Base-by-base conservation (phyloP, 2,888 invertebrate genomes). In the Eulithis testata region DNA sequence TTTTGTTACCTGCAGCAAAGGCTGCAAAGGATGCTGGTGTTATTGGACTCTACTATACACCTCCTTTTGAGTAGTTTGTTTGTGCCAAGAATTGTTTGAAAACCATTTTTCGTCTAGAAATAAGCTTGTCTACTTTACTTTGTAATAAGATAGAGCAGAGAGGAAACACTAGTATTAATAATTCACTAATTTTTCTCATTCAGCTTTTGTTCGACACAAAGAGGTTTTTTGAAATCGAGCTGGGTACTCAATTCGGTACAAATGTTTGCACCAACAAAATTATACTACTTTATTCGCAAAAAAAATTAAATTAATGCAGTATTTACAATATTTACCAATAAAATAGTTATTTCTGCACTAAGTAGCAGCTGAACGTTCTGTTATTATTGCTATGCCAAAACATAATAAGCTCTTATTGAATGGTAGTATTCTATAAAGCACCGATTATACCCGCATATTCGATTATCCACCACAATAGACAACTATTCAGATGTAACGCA, bases 371-470 rank as follows among this genome's bases (percentile, higher is more conserved):
- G 52, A 37, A n/a, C n/a, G 61, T 47, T 44, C 40, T 8, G 12
- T 53, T 40, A 61, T 60, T 55, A 61, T 60, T 55, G 67, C 51
- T 44, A 37, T 61, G 62, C 64, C 64, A 58, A 52, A 67, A 70
- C 61, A 66, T 64, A 70, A 72, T 68, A 69, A 70, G 47, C 64
- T 49, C 44, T 60, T 71, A 73, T 69, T 74, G 73, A 76, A 73
- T 75, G 75, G 55, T 52, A 62, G 74, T 71, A 78, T 78, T 78
- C 72, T 76, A 80, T 77, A 80, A 78, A 84, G 80, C 83, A 83
- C 80, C 84, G 87, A 88, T 87, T 83, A 84, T 81, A 72, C 88
- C 89, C 90, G 87, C 88, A 88, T 88, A 82, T 87, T 85, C 87
- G 83, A 87, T 89, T 85, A 86, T 79, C 74, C 75, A 65, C 73